Base-by-base conservation (phyloP, 2,113 vertebrate species). In the Zeus faber region DNA sequence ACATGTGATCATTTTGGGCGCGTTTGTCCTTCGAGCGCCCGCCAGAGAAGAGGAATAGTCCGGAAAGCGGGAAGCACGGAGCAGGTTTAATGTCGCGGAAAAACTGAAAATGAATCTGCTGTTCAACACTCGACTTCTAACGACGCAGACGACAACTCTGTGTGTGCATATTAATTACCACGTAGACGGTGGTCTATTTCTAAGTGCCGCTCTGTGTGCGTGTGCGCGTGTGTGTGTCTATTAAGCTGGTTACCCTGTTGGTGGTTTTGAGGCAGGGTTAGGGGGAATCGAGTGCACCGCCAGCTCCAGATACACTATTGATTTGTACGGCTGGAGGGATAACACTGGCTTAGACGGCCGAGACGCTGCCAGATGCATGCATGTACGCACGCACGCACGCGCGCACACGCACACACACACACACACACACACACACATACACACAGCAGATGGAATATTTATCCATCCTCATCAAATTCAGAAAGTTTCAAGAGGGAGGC, bases 381-480 rank as follows among this genome's bases (percentile, higher is more conserved):
- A 31, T 3, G 11, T 16, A 50, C 48, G 31, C 48, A 50, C 25
- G 20, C 26, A 33, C 48, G 18, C 48, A 50, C 48, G 21, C 48
- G 11, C n/a, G 31, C 25, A 31, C 48, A 49, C 48, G 4, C 48
- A 20, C 48, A 49, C 24, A 49, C 22, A 44, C 56, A 44, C 25
- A 44, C 22, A 55, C 44, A 47, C 56, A 44, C 50, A 49, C 45
- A 60, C 45, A 46, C 41, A 53, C 43, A 54, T 43, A 50, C 31
- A 53, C 51, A 35, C 20, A 41, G 61, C 84, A 86, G 86, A 88
- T 86, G 84, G 82, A 86, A 84, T 85, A 88, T 85, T 81, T 81
- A 82, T 82, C 78, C 65, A 14, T 68, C 67, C 74, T 86, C 77
- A 76, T 82, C 70, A 82, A 83, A 87, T 83, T 77, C 79, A 67